Evolutionary conservation across 2,797 vertebrate genomes (phyloP).

Genomic region (Sebastes goodei): DNA sequence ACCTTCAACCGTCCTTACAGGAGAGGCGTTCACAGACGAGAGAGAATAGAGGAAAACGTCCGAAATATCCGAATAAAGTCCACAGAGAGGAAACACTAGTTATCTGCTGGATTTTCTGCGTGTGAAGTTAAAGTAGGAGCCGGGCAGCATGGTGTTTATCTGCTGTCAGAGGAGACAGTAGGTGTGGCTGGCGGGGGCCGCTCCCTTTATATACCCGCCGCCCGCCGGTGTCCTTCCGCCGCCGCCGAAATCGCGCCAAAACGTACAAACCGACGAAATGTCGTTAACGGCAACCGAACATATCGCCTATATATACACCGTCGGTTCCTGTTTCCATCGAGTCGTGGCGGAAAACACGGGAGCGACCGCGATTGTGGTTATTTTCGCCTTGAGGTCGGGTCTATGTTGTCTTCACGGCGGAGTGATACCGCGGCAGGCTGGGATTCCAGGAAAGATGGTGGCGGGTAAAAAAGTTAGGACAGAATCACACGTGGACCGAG

Average conservation of each 20-base stretch:
- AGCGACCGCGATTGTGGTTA: accelerated
- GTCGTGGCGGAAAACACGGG: not conserved
- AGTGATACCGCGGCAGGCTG: slow-evolving; percentile 45
- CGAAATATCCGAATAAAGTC: slow-evolving; percentile 40
- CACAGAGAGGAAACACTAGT: not conserved
- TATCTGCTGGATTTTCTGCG: slow-evolving; percentile 12
- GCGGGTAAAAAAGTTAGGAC: slow-evolving; percentile 73
- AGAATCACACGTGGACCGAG: slow-evolving; percentile 72
- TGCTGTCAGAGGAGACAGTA: slow-evolving; percentile 48
- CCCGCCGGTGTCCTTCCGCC: slow-evolving; percentile 58
- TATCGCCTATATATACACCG: accelerated
- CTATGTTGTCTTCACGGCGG: slow-evolving; percentile 59
- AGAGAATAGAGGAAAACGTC: not conserved
- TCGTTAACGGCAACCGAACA: accelerated
- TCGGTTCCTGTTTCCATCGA: accelerated
- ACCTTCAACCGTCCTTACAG: slow-evolving; percentile 27
- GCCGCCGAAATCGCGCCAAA: slow-evolving; percentile 81
- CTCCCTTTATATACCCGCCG: slow-evolving; percentile 44
- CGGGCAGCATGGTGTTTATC: slow-evolving; percentile 42
- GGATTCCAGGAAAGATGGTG: slow-evolving; percentile 80
- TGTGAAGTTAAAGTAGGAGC: slow-evolving; percentile 20
- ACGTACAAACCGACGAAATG: not conserved
- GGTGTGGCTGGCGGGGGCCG: slow-evolving; percentile 73
- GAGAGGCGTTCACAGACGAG: not conserved
- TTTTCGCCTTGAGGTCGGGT: not conserved